These are phyloP conservation scores for Macrotrachela quadricornifera DNA, from an alignment of 1,140 invertebrate species.

Conservation along the genomic window DNA sequence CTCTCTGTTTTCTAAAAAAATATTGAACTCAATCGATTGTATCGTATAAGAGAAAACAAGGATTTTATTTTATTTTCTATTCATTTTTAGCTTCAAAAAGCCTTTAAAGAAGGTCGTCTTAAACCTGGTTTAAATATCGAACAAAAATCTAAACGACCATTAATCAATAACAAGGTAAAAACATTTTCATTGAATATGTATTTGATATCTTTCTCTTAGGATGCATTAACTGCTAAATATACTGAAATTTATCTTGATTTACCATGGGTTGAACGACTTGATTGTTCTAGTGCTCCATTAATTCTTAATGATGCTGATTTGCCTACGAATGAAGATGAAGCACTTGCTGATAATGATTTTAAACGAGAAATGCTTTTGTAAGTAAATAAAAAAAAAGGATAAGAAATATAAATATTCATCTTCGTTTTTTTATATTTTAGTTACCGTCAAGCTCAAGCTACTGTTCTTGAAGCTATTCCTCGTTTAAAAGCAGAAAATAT, in stretches of 20 bases:
- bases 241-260: conserved; percentile 6
- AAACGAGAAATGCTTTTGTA: conserved; percentile 6
- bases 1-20: no score
- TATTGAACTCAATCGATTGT: no score
- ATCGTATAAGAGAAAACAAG: no score
- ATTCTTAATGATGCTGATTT: neutral
- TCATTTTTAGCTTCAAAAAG: neutral
- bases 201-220: neutral
- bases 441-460: conserved; percentile 52
- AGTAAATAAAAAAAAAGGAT: neutral
- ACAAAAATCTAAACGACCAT: neutral
- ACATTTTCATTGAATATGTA: neutral
- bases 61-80: no score
- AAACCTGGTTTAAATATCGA: conserved; percentile 2
- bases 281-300: neutral
- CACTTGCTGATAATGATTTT: conserved; percentile 7
- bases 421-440: neutral
- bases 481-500: conserved; percentile 50
- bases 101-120: neutral
- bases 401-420: neutral
- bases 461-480: conserved; percentile 53
- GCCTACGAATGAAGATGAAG: neutral
- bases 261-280: conserved; percentile 6
- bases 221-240: conserved; percentile 1
- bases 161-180: conserved; percentile 7